Evolutionary conservation across 1,140 invertebrate genomes (phyloP).

Genomic region (Dendroctonus valens): DNA sequence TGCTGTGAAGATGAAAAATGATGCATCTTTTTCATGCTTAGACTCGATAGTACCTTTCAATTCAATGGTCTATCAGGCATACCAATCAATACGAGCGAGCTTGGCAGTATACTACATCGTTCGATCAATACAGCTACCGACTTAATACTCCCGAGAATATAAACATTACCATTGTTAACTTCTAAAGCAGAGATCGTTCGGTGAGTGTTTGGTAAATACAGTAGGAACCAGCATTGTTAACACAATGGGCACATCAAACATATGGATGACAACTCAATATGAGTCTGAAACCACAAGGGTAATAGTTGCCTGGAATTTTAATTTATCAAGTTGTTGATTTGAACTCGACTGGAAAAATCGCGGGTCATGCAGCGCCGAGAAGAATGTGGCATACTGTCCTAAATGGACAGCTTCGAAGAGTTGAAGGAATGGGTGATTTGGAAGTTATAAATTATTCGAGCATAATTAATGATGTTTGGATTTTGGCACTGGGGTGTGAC

Average conservation of each 20-base stretch:
- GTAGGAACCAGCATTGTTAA: slow-evolving; percentile 25
- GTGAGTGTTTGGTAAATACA: slow-evolving; percentile 27
- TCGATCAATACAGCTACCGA: slow-evolving; percentile 6
- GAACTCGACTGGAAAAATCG: too few species aligned
- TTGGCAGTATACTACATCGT: slow-evolving; percentile 3
- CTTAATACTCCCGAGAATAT: slow-evolving; percentile 24
- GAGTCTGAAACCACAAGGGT: neutral
- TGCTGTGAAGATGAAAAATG: too few species aligned
- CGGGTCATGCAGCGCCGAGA: too few species aligned
- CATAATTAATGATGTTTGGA: too few species aligned
- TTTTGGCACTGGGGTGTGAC: neutral
- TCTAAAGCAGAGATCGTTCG: slow-evolving; percentile 17
- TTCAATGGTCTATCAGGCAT: neutral
- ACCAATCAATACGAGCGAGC: neutral
- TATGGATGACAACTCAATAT: slow-evolving; percentile 22
- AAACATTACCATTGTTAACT: slow-evolving; percentile 27
- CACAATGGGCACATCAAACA: slow-evolving; percentile 25
- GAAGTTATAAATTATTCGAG: too few species aligned
- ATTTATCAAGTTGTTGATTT: too few species aligned
- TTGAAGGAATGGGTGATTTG: too few species aligned
- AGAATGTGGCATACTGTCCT: too few species aligned
- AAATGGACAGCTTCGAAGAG: too few species aligned
- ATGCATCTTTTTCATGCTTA: too few species aligned
- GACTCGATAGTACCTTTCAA: neutral
- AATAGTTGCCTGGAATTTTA: too few species aligned